A percentile compares a stretch with the other conserved stretches of the same genome.
Evolutionary conservation across 2,888 invertebrate genomes (phyloP).

Genomic region (Vanessa cardui): DNA sequence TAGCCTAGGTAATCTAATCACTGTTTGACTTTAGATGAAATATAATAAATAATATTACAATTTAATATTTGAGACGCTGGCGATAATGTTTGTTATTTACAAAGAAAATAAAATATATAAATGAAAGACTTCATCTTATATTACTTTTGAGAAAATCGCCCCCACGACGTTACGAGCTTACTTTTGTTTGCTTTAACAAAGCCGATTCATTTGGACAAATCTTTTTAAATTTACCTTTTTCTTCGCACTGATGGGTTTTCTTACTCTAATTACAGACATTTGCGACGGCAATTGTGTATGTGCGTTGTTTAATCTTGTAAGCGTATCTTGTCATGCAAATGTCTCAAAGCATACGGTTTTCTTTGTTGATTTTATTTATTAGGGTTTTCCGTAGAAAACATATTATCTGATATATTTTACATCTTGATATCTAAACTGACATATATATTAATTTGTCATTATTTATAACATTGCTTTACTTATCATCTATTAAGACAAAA

Average conservation of each 20-base stretch:
- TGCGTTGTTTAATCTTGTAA: constrained; percentile 5
- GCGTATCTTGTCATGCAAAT: background rate
- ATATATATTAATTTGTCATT: no score
- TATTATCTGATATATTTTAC: no score
- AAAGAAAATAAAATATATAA: background rate
- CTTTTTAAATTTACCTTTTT: constrained; percentile 11
- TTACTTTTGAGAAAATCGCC: background rate
- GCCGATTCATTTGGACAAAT: constrained; percentile 7
- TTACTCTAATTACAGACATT: background rate
- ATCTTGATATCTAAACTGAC: no score
- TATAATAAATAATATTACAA: background rate
- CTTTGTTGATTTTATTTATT: background rate
- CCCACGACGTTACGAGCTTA: background rate
- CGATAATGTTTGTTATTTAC: background rate
- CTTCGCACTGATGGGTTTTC: background rate
- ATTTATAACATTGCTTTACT: no score
- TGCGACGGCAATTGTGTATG: constrained; percentile 1
- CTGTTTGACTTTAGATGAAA: no score
- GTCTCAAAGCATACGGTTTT: background rate
- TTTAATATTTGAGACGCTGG: background rate
- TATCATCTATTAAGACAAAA: no score
- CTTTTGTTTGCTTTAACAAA: constrained; percentile 12
- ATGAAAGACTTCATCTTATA: background rate
- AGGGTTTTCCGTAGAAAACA: no score
- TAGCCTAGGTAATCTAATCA: no score